Evolutionary conservation across 2,113 vertebrate species (phyloP), one percentile per base, ranked within the genome.

Genomic region (Thamnophis sirtalis): DNA sequence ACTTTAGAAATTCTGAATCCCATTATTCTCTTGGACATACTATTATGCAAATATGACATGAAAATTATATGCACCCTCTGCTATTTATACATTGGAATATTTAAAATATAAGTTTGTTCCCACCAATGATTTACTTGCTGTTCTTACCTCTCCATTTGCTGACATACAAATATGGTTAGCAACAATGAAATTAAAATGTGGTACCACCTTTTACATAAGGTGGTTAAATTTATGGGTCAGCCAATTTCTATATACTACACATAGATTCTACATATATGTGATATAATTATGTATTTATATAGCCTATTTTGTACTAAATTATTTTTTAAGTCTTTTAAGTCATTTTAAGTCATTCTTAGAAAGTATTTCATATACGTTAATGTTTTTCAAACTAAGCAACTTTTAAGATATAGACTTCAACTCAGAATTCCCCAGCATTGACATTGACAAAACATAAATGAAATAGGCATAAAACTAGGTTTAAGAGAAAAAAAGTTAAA

Each of bases 171-270:
- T 95, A 96, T 93, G 91, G 93, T 93, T 95, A 94, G 43, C n/a
- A 93, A 96, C 96, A 97, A 96, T 97, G 96, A 96, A 95, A 94
- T 96, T 95, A 94, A 91, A 90, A 95, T 92, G 28, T 43, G 43
- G 43, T 43, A 43, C 43, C 43, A 43, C 3, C 43, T 43, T 43
- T 43, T 91, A 93, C 93, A 94, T 93, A 3, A 3, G 91, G 95
- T 96, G 96, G 96, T 96, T 93, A 94, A 95, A 96, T 85, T 91
- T 90, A 96, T 97, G 96, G 97, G 92, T 97, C 96, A 97, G 88
- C 50, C 94, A 80, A 38, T 80, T 80, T 80, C 33, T 43, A 21
- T 80, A 80, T 80, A n/a, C 60, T n/a, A n/a, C 26, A 63, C 60
- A 63, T 63, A n/a, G 26, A n/a, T 68, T 7, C 22, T n/a, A 63